These are phyloP conservation scores for Drosophila rufa DNA, from an alignment of 1,140 invertebrate genomes.

Conservation along the genomic window DNA sequence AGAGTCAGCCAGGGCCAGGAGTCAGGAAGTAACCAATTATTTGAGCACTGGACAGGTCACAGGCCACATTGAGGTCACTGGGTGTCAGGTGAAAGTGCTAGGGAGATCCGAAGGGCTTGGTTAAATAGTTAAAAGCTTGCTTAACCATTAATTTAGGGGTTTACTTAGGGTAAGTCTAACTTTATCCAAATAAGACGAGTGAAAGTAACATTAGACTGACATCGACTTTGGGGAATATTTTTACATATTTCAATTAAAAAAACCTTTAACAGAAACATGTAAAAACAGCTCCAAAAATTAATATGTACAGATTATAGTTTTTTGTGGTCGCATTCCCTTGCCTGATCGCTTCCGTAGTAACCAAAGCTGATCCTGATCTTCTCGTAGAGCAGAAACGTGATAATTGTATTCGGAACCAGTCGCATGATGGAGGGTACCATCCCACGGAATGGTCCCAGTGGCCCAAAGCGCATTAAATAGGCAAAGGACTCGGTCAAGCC, in stretches of 20 bases:
- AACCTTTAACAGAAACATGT: neutral
- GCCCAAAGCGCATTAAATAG: slow-evolving; percentile 47
- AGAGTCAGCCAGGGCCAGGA: slow-evolving; percentile 1
- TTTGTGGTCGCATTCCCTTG: neutral
- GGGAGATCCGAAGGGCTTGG: neutral
- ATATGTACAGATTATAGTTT: no score
- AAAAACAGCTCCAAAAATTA: neutral
- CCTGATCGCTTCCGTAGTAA: slow-evolving; percentile 24
- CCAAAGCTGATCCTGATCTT: slow-evolving; percentile 57
- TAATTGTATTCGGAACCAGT: slow-evolving; percentile 54
- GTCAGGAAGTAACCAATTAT: slow-evolving; percentile 33
- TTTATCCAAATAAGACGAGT: neutral
- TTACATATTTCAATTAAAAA: neutral
- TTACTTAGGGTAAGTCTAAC: neutral
- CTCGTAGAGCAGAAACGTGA: slow-evolving; percentile 58
- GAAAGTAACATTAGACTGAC: neutral
- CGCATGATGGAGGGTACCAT: slow-evolving; percentile 43
- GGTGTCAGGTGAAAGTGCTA: neutral
- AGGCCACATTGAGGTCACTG: slow-evolving; percentile 12
- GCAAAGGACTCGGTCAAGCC: neutral
- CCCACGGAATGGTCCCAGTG: slow-evolving; percentile 54
- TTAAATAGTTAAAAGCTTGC: neutral
- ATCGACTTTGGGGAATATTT: neutral
- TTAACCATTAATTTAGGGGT: neutral
- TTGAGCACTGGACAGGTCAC: slow-evolving; percentile 11